Conservation (phyloP, 2,113 vertebrate genomes). For the Sinocyclocheilus anshuiensis region DNA sequence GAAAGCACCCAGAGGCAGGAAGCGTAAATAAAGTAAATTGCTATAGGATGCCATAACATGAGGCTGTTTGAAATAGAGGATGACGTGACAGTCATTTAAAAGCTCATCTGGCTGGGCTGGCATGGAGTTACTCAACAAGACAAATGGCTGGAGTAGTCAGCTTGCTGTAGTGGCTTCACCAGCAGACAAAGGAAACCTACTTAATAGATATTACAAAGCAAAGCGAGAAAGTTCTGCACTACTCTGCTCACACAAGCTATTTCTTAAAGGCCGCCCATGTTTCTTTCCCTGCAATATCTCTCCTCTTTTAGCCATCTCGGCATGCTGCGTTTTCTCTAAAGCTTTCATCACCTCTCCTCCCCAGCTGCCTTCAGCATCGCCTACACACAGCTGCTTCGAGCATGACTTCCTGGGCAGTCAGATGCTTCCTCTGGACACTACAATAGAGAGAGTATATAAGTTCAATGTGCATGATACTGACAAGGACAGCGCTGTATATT, state of each 20-base stretch:
- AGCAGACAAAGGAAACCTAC: slow-evolving; percentile 58
- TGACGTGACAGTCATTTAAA: slow-evolving; percentile 70
- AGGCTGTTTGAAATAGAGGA: slow-evolving; percentile 61
- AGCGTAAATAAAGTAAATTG: slow-evolving; percentile 59
- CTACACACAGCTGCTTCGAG: slow-evolving; percentile 25
- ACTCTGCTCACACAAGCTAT: slow-evolving; percentile 48
- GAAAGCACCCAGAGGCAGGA: slow-evolving; percentile 57
- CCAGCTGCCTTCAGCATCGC: slow-evolving; percentile 26
- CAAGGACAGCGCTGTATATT: slow-evolving; percentile 14
- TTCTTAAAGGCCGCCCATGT: slow-evolving; percentile 36
- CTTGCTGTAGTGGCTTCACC: slow-evolving; percentile 58
- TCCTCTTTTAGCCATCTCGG: slow-evolving; percentile 32
- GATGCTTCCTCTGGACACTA: slow-evolving; percentile 12
- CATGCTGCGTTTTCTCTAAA: slow-evolving; percentile 19
- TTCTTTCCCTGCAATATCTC: slow-evolving; percentile 25
- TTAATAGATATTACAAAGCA: slow-evolving; percentile 56
- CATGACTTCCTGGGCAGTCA: slow-evolving; percentile 12
- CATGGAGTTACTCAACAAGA: slow-evolving; percentile 64
- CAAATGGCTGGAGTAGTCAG: slow-evolving; percentile 59
- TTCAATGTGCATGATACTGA: slow-evolving; percentile 16
- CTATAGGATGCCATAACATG: slow-evolving; percentile 63
- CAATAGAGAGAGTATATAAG: slow-evolving; percentile 5
- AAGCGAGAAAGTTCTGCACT: slow-evolving; percentile 34
- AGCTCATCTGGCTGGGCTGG: slow-evolving; percentile 65
- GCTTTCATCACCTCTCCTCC: slow-evolving; percentile 36